Conservation (phyloP, 64 coral and sea anemone species). For the Trachythela sp. region DNA sequence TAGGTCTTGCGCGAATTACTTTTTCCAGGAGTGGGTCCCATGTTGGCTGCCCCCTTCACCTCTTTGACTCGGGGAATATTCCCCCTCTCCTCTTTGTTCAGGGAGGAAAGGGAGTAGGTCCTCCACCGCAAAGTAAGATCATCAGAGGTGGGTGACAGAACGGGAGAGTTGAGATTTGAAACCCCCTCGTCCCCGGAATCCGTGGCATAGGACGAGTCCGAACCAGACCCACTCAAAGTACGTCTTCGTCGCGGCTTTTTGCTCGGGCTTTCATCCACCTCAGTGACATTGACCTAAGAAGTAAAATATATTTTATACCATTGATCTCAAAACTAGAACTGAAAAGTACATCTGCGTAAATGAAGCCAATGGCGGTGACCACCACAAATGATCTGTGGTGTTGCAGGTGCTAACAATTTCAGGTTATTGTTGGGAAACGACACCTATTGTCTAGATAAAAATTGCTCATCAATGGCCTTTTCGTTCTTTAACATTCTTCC, state of each 20-base stretch:
- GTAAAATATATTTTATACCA: too few relatives aligned
- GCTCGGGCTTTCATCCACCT: slow-evolving; percentile 10
- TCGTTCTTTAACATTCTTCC: too few relatives aligned
- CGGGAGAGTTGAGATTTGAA: background rate
- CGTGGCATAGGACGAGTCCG: slow-evolving; percentile 61
- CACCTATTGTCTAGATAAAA: too few relatives aligned
- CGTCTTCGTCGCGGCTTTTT: slow-evolving; percentile 18
- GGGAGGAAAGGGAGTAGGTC: slow-evolving; percentile 21
- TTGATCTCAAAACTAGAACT: too few relatives aligned
- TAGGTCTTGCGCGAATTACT: slow-evolving; percentile 43
- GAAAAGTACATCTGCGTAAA: too few relatives aligned
- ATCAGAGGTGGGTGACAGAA: slow-evolving; percentile 10
- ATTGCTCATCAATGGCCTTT: too few relatives aligned
- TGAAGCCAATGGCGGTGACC: too few relatives aligned
- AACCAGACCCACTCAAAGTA: slow-evolving; percentile 52
- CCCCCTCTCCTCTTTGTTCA: slow-evolving; percentile 8
- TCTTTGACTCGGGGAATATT: slow-evolving; percentile 51
- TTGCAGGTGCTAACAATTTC: too few relatives aligned
- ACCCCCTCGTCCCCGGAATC: slow-evolving; percentile 42
- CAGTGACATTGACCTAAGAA: background rate
- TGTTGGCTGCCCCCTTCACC: slow-evolving; percentile 67
- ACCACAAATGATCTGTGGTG: too few relatives aligned
- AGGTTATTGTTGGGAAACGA: too few relatives aligned
- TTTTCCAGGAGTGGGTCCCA: slow-evolving; percentile 51
- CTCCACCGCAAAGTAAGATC: slow-evolving; percentile 14